Evolutionary conservation across 2,797 vertebrate species (phyloP).

Genomic region (Masticophis lateralis): DNA sequence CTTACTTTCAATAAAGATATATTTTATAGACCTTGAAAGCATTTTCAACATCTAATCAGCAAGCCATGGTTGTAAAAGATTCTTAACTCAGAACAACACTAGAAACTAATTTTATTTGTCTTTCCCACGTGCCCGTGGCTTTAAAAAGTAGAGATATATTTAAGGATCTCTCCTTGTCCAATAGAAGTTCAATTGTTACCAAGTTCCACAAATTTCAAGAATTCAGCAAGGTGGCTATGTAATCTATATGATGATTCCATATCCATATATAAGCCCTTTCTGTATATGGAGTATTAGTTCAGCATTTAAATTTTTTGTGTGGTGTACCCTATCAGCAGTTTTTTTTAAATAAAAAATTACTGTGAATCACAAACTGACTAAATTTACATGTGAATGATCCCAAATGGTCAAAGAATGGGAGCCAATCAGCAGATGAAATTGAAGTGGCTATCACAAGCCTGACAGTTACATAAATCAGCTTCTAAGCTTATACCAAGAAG

Average conservation of each 20-base stretch:
- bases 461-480: not conserved
- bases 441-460: not conserved
- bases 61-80: not conserved
- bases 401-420: not conserved
- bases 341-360: not conserved
- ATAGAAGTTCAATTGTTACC: not conserved
- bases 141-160: not conserved
- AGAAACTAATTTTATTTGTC: not conserved
- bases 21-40: not conserved
- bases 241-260: not conserved
- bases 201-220: not conserved
- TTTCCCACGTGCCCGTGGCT: not conserved
- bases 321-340: not conserved
- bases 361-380: not conserved
- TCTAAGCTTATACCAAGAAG: not conserved
- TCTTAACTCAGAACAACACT: not conserved
- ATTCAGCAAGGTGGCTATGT: not conserved
- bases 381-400: not conserved
- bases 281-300: not conserved
- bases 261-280: not conserved
- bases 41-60: not conserved
- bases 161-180: not conserved
- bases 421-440: not conserved
- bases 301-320: not conserved
- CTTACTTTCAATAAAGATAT: not conserved